Evolutionary conservation across 2,797 vertebrate genomes (phyloP), one percentile per base, ranked within the genome.

Genomic region (Aratinga solstitialis): DNA sequence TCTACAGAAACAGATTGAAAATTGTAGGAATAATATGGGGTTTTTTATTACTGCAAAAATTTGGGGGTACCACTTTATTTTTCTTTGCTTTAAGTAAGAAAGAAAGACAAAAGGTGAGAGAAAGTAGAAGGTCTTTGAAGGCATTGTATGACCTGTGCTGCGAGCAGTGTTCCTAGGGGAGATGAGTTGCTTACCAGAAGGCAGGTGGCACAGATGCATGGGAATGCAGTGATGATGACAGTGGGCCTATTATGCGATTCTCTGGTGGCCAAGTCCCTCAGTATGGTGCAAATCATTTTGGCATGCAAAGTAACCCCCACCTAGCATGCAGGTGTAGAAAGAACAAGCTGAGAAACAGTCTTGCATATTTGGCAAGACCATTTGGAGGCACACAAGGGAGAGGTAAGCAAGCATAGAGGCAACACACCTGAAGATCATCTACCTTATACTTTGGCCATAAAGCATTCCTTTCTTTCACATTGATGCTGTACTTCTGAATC

Each of bases 191-290:
- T 71, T 74, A 59, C 56, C 53, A 68, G 71, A 59, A 72, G 29
- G 62, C n/a, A 59, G 27, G 19, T 54, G 42, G 13, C 51, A 24
- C 47, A 87, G 65, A 27, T 13, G 27, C 48, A 68, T 7, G 36
- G 47, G 24, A 72, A 23, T 15, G 40, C 40, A 40, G 40, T 40
- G 40, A 18, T 75, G 53, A 21, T 43, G 42, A 50, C 45, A 78
- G 42, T 3, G 4, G 32, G 56, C 34, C 21, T n/a, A 21, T 2
- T 5, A 21, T 14, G 36, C 1, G 1, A 36, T n/a, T 47, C 7
- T 30, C 32, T 83, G 40, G 34, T 47, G 69, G 40, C 22, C 9
- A 76, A 36, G 20, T 34, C 38, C 29, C 29, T 89, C 72, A 40
- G 17, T 1, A n/a, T 43, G 42, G 24, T 0, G 2, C 21, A 68